Percentiles rank a stretch among this genome's conserved stretches.
phyloP scores from a whole-genome alignment of 2,888 invertebrate genomes.

The Caprella mutica region DNA sequence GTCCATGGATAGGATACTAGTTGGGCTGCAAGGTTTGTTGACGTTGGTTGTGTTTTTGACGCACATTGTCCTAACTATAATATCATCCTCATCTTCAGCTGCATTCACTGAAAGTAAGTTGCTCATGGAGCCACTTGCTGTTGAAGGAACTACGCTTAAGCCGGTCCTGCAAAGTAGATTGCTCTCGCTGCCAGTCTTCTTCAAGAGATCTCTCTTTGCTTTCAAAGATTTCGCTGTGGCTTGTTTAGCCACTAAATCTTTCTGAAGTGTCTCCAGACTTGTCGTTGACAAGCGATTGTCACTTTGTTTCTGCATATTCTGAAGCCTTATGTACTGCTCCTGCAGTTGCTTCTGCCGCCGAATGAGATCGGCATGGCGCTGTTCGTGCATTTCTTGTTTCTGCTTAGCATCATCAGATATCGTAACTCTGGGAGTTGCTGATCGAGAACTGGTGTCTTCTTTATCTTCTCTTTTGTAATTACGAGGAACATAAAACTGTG shows the following conservation, averaged over 20 bases:
- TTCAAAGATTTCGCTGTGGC: not conserved
- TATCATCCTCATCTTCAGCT: not conserved
- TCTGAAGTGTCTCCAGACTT: conserved; percentile 15
- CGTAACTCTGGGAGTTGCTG: not conserved
- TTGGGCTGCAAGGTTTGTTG: not conserved
- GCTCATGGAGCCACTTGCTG: conserved; percentile 9
- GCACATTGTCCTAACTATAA: not conserved
- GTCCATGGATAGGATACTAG: not conserved
- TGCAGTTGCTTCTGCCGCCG: conserved; percentile 78
- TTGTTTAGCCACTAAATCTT: not conserved
- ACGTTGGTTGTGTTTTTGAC: conserved; percentile 1
- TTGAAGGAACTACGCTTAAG: conserved; percentile 11
- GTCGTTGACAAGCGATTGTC: conserved; percentile 19
- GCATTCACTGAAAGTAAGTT: conserved; percentile 13
- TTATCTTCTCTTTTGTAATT: not conserved
- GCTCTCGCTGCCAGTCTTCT: conserved; percentile 32
- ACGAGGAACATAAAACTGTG: too few relatives aligned
- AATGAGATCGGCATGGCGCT: conserved; percentile 74
- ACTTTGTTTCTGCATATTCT: conserved; percentile 59
- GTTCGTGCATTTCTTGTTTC: conserved; percentile 51
- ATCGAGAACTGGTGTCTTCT: not conserved
- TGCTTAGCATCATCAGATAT: conserved; percentile 12
- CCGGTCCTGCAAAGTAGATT: conserved; percentile 24
- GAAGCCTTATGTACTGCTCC: conserved; percentile 79
- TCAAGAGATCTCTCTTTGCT: conserved; percentile 11